Evolutionary conservation across 2,888 invertebrate species (phyloP).

Genomic region (Acrobasis consociella): DNA sequence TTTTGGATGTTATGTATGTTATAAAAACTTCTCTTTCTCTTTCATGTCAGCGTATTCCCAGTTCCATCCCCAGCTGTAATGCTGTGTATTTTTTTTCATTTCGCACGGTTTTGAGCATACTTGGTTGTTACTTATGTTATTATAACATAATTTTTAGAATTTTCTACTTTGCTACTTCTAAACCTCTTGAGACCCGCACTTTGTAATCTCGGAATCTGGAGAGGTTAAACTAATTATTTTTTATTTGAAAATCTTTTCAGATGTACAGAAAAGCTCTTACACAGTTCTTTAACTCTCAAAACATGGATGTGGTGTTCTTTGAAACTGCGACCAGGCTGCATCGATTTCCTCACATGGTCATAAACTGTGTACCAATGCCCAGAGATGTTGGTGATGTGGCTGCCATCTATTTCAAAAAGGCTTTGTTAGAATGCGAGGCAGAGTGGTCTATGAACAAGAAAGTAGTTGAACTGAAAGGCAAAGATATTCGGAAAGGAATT

Average conservation of each 20-base stretch:
- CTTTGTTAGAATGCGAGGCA: slow-evolving; percentile 95
- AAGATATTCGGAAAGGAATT: slow-evolving; percentile 89
- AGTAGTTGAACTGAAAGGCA: slow-evolving; percentile 80
- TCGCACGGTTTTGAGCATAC: too few species aligned
- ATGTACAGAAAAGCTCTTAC: slow-evolving; percentile 90
- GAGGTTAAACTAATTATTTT: too few species aligned
- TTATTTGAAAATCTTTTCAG: slow-evolving; percentile 62
- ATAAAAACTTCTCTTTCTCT: too few species aligned
- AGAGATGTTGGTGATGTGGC: slow-evolving; percentile 93
- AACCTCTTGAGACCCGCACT: too few species aligned
- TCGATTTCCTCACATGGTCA: slow-evolving; percentile 90
- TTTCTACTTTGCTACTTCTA: too few species aligned
- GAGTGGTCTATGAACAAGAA: slow-evolving; percentile 99
- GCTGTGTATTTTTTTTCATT: too few species aligned
- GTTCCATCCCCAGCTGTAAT: too few species aligned
- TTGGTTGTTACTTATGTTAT: too few species aligned
- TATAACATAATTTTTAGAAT: too few species aligned
- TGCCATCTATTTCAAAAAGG: slow-evolving; percentile 99
- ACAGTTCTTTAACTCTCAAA: slow-evolving; percentile 87
- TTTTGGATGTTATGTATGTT: too few species aligned
- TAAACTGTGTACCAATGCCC: slow-evolving; percentile 95
- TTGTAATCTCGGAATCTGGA: too few species aligned
- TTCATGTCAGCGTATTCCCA: too few species aligned
- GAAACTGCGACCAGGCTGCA: slow-evolving; percentile 91
- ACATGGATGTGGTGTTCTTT: slow-evolving; percentile 93